A percentile compares a stretch with the other conserved stretches of the same genome.
phyloP scores from a whole-genome alignment of 2,888 invertebrate genomes.

The Adelphocoris suturalis region DNA sequence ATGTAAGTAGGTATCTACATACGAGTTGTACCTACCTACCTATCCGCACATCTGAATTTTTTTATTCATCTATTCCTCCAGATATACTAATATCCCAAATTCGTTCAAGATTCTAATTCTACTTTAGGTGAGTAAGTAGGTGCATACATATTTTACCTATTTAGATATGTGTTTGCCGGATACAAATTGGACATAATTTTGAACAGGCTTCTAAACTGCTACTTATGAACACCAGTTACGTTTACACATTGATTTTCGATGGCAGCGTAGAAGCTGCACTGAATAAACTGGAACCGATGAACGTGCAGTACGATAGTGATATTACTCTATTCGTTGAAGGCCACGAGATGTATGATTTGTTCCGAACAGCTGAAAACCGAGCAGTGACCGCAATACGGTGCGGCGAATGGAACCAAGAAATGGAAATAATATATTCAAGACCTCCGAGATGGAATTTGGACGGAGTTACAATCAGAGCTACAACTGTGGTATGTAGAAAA shows the following conservation, averaged over 20 bases:
- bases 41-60: no score
- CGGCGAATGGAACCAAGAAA: constrained; percentile 26
- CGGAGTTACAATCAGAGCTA: constrained; percentile 37
- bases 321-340: background rate
- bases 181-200: background rate
- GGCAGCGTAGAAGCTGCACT: background rate
- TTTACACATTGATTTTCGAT: constrained; percentile 38
- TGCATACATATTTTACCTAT: no score
- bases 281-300: background rate
- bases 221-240: constrained; percentile 51
- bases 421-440: background rate
- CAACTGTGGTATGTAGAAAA: constrained; percentile 26
- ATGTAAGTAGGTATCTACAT: no score
- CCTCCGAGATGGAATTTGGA: constrained; percentile 47
- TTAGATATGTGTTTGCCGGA: no score
- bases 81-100: no score
- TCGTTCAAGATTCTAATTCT: no score
- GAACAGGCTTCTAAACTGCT: constrained; percentile 32
- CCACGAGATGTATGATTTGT: constrained; percentile 43
- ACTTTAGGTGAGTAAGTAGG: no score
- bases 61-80: no score
- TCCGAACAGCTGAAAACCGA: background rate
- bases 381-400: background rate
- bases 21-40: no score
- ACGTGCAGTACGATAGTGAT: constrained; percentile 54